Conservation (phyloP, 2,113 vertebrate species). For the Phaethon lepturus region DNA sequence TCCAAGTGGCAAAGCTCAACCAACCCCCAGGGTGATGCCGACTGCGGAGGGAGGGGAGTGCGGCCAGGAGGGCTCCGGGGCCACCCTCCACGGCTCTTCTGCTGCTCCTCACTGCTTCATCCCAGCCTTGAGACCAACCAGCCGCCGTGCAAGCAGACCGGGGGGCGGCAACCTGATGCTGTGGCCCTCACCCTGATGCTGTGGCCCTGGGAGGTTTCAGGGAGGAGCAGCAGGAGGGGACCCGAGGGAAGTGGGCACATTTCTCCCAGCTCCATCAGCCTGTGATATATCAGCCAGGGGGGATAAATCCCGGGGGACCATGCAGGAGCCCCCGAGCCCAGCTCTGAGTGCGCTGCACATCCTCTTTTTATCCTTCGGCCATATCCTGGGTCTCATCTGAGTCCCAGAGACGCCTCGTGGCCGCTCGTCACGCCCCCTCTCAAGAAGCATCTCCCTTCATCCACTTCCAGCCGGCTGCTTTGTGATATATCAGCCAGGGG, state of each 20-base stretch:
- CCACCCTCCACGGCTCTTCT: background rate
- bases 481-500: slow-evolving; percentile 14
- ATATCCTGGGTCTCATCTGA: background rate
- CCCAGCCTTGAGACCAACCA: fast-evolving
- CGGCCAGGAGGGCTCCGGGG: background rate
- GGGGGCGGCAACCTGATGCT: background rate
- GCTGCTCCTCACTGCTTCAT: fast-evolving
- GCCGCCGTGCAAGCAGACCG: fast-evolving
- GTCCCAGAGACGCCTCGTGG: background rate
- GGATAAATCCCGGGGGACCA: background rate
- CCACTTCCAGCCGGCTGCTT: slow-evolving; percentile 17
- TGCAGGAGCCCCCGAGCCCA: fast-evolving
- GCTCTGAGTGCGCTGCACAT: background rate
- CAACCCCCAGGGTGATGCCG: fast-evolving
- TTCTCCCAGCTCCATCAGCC: slow-evolving; percentile 71
- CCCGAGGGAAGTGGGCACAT: slow-evolving; percentile 67
- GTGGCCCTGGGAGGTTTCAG: fast-evolving
- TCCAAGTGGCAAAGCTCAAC: background rate
- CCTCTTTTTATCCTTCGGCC: background rate
- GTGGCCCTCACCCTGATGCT: background rate
- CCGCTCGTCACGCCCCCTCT: background rate
- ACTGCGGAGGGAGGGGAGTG: fast-evolving
- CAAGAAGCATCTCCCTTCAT: slow-evolving; percentile 21
- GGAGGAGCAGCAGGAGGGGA: background rate
- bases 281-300: slow-evolving; percentile 64